phyloP scores from a whole-genome alignment of 2,113 vertebrate species.

The Hiodon tergisus region DNA sequence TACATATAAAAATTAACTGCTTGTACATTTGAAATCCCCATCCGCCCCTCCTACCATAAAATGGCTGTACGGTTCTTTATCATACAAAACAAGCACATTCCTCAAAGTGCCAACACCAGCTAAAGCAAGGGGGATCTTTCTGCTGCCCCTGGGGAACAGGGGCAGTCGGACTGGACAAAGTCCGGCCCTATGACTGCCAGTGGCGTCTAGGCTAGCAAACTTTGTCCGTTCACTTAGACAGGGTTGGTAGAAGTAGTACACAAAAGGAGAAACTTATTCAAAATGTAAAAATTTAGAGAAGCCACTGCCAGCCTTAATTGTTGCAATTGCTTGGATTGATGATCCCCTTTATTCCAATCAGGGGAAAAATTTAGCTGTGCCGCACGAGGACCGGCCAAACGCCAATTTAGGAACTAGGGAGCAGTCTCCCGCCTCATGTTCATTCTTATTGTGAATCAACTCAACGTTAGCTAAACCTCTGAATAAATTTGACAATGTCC shows the following conservation, averaged over 20 bases:
- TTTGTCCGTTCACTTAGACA: not conserved
- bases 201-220: not conserved
- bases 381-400: not conserved
- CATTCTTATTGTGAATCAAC: not conserved
- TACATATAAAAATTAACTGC: conserved; percentile 87
- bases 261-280: not conserved
- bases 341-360: not conserved
- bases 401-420: not conserved
- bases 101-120: conserved; percentile 68
- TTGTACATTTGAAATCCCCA: conserved; percentile 77
- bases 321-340: conserved; percentile 20
- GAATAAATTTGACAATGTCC: not conserved
- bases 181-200: too few species aligned
- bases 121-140: conserved; percentile 2
- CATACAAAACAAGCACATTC: conserved; percentile 78
- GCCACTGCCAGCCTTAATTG: not conserved
- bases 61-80: conserved; percentile 78
- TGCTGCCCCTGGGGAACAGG: not conserved
- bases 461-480: not conserved
- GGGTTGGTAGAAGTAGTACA: not conserved
- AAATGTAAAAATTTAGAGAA: not conserved
- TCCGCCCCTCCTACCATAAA: conserved; percentile 70
- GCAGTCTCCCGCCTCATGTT: too few species aligned
- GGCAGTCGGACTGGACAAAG: not conserved
- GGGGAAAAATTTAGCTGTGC: conserved; percentile 3